These are phyloP conservation scores for Kuschelorhynchus macadamiae DNA, from an alignment of 2,888 invertebrate species.

Conservation along the genomic window DNA sequence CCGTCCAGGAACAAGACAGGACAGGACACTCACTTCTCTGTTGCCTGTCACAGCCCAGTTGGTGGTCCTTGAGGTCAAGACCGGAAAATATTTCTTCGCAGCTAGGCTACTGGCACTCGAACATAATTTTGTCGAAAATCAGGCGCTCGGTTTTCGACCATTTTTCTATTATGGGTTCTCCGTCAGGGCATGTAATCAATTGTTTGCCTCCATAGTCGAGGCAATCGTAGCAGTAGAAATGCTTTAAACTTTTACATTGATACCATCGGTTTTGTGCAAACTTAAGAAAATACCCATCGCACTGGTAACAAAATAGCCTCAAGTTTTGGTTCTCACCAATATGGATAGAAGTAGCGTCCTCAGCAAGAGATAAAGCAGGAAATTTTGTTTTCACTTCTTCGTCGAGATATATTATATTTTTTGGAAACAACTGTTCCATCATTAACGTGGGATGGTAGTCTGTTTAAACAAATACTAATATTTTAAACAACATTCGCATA, in stretches of 20 bases:
- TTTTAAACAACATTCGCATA: no score
- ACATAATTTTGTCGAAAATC: constrained; percentile 42
- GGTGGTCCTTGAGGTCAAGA: constrained; percentile 34
- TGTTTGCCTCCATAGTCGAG: constrained; percentile 43
- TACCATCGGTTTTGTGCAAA: constrained; percentile 45
- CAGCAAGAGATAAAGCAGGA: constrained; percentile 22
- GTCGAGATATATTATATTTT: constrained; percentile 39
- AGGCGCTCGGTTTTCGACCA: constrained; percentile 39
- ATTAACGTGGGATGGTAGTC: no score
- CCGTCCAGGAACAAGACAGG: constrained; percentile 26
- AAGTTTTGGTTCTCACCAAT: constrained; percentile 35
- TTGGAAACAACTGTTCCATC: constrained; percentile 40
- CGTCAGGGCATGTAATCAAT: constrained; percentile 33
- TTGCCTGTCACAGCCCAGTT: constrained; percentile 34
- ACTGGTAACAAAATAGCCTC: constrained; percentile 38
- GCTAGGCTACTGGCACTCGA: constrained; percentile 32
- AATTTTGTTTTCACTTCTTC: constrained; percentile 46
- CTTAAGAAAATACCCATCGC: constrained; percentile 38
- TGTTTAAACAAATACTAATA: no score
- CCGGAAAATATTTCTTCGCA: constrained; percentile 45
- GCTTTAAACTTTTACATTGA: constrained; percentile 35
- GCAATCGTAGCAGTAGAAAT: constrained; percentile 48
- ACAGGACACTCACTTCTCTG: constrained; percentile 41
- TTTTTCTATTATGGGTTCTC: constrained; percentile 44
- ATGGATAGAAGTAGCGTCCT: constrained; percentile 19